Conservation (phyloP, 2,113 vertebrate species). For the Choloepus hoffmanni region DNA sequence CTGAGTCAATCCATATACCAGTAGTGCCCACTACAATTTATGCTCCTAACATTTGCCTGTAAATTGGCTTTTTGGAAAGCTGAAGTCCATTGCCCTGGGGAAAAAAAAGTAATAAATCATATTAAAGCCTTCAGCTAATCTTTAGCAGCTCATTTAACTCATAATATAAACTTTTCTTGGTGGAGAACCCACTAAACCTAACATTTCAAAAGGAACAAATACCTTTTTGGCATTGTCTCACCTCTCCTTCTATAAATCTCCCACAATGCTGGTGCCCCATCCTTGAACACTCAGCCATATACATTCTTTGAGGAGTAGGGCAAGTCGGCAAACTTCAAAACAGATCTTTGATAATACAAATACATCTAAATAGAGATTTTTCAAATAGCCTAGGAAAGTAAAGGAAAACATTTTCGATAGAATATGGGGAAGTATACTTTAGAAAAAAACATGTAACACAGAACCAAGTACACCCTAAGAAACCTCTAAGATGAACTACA, state of each 20-base stretch:
- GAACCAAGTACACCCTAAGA: not conserved
- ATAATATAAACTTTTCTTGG: not conserved
- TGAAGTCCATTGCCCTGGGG: constrained; percentile 16
- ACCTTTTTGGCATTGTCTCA: not conserved
- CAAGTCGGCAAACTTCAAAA: not conserved
- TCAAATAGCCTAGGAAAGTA: not conserved
- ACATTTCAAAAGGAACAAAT: not conserved
- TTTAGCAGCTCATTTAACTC: not conserved
- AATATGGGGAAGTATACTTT: not conserved
- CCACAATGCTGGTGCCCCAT: not conserved
- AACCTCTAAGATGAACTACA: not conserved
- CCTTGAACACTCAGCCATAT: not conserved
- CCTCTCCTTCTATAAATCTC: not conserved
- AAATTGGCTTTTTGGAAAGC: constrained; percentile 63
- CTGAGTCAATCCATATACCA: constrained; percentile 3
- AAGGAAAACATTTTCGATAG: not conserved
- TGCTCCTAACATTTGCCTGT: constrained; percentile 25
- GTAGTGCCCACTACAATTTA: constrained; percentile 56
- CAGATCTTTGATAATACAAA: constrained; percentile 17
- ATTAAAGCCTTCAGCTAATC: not conserved
- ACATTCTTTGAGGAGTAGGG: not conserved
- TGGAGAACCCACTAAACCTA: not conserved
- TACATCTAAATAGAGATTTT: not conserved
- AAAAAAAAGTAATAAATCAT: constrained; percentile 59
- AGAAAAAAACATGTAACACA: not conserved